phyloP scores from a whole-genome alignment of 2,113 vertebrate species.

The Sakesphorus luctuosus region DNA sequence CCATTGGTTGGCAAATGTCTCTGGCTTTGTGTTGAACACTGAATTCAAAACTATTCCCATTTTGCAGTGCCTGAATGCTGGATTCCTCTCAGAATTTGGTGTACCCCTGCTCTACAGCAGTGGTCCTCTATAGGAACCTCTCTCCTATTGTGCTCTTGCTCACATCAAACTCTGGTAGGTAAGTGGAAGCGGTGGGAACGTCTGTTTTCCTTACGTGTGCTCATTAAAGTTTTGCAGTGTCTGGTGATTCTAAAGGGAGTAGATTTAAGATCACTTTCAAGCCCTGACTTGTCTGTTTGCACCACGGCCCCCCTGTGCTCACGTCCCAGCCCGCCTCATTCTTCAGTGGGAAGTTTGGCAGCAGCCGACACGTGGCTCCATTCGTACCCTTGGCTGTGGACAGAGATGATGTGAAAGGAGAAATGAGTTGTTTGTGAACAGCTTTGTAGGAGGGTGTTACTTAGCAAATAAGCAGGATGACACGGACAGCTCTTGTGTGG shows the following conservation, averaged over 20 bases:
- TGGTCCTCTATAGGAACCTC: not conserved
- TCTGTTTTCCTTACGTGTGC: not conserved
- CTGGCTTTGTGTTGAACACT: not conserved
- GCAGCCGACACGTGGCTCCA: not conserved
- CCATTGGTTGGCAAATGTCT: not conserved
- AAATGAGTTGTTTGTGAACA: not conserved
- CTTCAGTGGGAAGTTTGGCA: not conserved
- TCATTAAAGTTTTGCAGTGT: not conserved
- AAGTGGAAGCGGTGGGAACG: not conserved
- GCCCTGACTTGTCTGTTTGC: not conserved
- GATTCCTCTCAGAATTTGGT: not conserved
- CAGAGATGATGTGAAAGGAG: not conserved
- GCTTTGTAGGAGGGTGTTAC: conserved; percentile 47
- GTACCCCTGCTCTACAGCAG: not conserved
- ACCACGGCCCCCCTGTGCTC: not conserved
- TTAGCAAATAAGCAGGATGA: conserved; percentile 7
- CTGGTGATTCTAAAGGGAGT: not conserved
- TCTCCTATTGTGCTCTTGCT: not conserved
- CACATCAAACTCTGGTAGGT: accelerated
- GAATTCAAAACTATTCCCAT: not conserved
- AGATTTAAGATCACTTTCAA: not conserved
- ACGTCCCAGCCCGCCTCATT: not conserved
- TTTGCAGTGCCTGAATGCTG: not conserved
- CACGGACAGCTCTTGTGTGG: conserved; percentile 16
- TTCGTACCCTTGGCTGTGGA: not conserved